Percentiles rank a stretch among this genome's conserved stretches.
phyloP scores from a whole-genome alignment of 1,140 invertebrate genomes.

The Tetramorium simillimum region DNA sequence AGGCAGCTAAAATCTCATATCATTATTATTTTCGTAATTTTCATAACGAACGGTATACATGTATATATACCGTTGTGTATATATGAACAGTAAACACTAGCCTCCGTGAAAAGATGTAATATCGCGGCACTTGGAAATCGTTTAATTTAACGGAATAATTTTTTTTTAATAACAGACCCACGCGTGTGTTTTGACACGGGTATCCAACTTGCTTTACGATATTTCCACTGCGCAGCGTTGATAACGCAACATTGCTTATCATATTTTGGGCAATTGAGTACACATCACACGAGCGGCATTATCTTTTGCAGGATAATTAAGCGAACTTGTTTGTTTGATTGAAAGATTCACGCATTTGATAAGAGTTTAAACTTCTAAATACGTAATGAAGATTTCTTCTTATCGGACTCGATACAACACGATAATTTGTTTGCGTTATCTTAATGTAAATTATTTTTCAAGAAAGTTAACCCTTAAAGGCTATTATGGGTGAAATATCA shows the following conservation, averaged over 20 bases:
- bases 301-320: conserved; percentile 35
- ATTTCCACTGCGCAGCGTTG: background rate
- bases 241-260: conserved; percentile 32
- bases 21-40: background rate
- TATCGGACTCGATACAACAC: background rate
- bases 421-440: conserved; percentile 9
- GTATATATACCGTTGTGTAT: no score
- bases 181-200: background rate
- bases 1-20: background rate
- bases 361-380: background rate
- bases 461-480: background rate
- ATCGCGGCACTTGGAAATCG: background rate
- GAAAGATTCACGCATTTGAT: background rate
- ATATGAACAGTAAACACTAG: no score
- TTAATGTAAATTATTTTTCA: conserved; percentile 10
- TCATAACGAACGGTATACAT: background rate
- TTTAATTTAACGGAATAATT: background rate
- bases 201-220: background rate
- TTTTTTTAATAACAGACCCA: background rate
- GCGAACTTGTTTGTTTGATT: conserved; percentile 31
- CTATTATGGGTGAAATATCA: no score
- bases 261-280: conserved; percentile 41
- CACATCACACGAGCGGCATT: conserved; percentile 4
- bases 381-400: conserved; percentile 16
- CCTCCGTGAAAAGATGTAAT: background rate